These are phyloP conservation scores for Poicephalus gulielmi DNA, from an alignment of 2,113 vertebrate species.

Conservation along the genomic window DNA sequence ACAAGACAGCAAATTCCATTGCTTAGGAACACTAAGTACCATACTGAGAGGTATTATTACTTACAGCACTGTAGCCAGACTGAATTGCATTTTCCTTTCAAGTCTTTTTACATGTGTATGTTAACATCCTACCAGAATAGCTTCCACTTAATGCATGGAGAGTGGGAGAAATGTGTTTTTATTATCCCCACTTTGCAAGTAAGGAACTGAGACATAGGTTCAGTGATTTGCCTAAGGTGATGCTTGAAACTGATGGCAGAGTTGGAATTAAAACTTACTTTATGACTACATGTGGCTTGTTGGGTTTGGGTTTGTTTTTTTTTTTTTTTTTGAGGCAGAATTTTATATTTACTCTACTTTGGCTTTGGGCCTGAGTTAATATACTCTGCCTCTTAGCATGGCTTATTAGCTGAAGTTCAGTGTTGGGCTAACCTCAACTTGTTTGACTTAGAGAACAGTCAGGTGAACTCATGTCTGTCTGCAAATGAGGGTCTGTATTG, in stretches of 20 bases:
- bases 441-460: background rate
- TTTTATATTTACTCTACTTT: background rate
- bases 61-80: background rate
- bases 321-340: background rate
- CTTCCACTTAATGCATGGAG: background rate
- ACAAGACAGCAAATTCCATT: background rate
- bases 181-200: background rate
- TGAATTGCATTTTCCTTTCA: background rate
- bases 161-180: background rate
- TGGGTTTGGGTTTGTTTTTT: background rate
- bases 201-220: background rate
- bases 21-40: background rate
- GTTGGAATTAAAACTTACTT: background rate
- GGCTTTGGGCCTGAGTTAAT: conserved; percentile 14
- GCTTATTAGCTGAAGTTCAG: background rate
- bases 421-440: background rate
- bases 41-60: background rate
- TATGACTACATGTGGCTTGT: background rate
- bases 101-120: background rate
- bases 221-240: background rate
- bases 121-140: background rate
- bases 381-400: background rate
- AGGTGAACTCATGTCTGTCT: conserved; percentile 36
- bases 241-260: background rate
- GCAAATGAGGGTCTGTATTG: background rate